Evolutionary conservation across 2,888 invertebrate species (phyloP).

Genomic region (Polydrusus tereticollis): DNA sequence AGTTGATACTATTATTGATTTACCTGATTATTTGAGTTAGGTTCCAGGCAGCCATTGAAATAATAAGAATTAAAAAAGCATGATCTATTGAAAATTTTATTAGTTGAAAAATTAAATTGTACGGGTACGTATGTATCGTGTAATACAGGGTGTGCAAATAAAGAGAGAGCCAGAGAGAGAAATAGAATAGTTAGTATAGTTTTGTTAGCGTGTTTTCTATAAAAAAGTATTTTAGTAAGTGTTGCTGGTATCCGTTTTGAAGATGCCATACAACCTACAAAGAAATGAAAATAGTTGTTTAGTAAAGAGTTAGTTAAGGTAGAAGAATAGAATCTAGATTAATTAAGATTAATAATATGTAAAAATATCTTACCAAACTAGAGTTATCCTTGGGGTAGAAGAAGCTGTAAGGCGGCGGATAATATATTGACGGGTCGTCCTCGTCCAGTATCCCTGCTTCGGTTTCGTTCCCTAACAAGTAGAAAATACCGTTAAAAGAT

Average conservation of each 20-base stretch:
- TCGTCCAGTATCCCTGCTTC: constrained; percentile 84
- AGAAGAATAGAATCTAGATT: background rate
- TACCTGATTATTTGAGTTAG: too few species aligned
- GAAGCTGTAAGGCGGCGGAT: constrained; percentile 91
- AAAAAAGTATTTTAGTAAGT: background rate
- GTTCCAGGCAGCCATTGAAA: too few species aligned
- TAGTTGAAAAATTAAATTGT: constrained; percentile 5
- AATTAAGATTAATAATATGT: background rate
- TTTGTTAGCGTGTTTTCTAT: constrained; percentile 29
- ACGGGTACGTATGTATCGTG: background rate
- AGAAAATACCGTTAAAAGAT: background rate
- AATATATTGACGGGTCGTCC: constrained; percentile 92
- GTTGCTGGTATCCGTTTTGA: constrained; percentile 9
- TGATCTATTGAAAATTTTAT: too few species aligned
- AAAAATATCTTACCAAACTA: constrained; percentile 61
- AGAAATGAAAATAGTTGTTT: constrained; percentile 22
- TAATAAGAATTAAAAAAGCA: too few species aligned
- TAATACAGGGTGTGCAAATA: background rate
- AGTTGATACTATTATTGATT: too few species aligned
- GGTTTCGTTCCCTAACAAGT: constrained; percentile 53
- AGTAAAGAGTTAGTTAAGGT: constrained; percentile 14
- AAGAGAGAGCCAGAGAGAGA: background rate
- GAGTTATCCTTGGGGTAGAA: constrained; percentile 83
- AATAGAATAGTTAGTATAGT: constrained; percentile 12
- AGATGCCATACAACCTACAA: constrained; percentile 28